Evolutionary conservation across 1,140 invertebrate genomes (phyloP).

Genomic region (Cotesia chilonis): DNA sequence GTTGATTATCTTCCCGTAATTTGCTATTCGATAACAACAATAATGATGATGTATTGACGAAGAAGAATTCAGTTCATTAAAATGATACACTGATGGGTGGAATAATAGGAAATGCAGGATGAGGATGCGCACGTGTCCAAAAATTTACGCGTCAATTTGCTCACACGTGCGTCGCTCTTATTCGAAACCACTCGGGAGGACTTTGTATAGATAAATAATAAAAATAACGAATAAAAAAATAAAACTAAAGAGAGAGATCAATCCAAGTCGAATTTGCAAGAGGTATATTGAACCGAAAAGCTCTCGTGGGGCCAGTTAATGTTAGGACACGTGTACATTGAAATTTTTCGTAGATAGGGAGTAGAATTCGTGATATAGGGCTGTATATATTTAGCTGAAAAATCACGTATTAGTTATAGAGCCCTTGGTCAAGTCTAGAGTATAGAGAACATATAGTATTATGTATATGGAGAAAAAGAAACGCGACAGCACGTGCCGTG

Average conservation of each 20-base stretch:
- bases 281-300: neutral
- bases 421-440: neutral
- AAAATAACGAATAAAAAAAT: neutral
- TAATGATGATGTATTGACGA: neutral
- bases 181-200: slow-evolving; percentile 8
- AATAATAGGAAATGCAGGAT: neutral
- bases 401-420: neutral
- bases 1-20: neutral
- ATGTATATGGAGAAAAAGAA: neutral
- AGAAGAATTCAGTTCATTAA: slow-evolving; percentile 32
- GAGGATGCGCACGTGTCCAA: neutral
- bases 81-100: slow-evolving; percentile 14
- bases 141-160: slow-evolving; percentile 30
- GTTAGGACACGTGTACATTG: neutral
- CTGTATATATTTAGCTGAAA: neutral
- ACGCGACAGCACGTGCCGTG: slow-evolving; percentile 23
- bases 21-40: too few relatives aligned
- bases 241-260: neutral
- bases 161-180: slow-evolving; percentile 20
- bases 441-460: too few relatives aligned
- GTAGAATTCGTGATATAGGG: neutral
- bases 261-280: slow-evolving; percentile 19
- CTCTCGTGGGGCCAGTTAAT: neutral
- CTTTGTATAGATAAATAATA: neutral
- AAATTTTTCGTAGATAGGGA: neutral